Percentiles rank a stretch among this genome's conserved stretches.
Evolutionary conservation across 2,888 invertebrate genomes (phyloP).

Genomic region (Monoplex corrugatus): DNA sequence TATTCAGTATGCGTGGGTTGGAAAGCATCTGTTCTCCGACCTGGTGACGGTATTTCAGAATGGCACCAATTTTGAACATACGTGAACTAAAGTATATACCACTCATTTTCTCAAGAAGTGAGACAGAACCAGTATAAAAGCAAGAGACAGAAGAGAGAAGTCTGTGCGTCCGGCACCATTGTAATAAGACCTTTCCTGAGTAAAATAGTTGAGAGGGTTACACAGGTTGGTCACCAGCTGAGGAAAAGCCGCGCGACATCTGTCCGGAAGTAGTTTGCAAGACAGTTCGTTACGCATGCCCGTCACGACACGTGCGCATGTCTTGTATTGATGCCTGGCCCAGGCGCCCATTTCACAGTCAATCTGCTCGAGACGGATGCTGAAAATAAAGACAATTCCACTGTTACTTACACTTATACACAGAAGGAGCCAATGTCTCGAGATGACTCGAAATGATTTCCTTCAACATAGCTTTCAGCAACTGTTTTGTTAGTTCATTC

Average conservation of each 20-base stretch:
- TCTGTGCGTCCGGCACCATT: constrained; percentile 33
- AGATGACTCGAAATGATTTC: too few relatives aligned
- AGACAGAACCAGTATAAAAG: neutral
- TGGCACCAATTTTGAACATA: neutral
- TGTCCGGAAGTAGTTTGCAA: constrained; percentile 60
- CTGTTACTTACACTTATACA: neutral
- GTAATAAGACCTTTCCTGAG: constrained; percentile 51
- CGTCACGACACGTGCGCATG: constrained; percentile 54
- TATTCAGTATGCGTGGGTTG: too few relatives aligned
- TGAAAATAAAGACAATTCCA: constrained; percentile 27
- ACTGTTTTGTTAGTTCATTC: too few relatives aligned
- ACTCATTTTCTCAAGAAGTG: neutral
- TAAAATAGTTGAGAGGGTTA: constrained; percentile 56
- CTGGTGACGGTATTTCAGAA: too few relatives aligned
- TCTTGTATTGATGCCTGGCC: constrained; percentile 59
- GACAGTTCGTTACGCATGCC: constrained; percentile 60
- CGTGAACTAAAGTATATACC: neutral
- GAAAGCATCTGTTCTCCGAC: too few relatives aligned
- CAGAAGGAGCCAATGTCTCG: too few relatives aligned
- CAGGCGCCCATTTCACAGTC: constrained; percentile 61
- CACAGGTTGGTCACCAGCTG: constrained; percentile 51
- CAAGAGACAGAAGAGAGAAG: neutral
- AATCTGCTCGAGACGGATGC: constrained; percentile 58
- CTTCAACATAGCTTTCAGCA: too few relatives aligned
- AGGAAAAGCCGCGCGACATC: constrained; percentile 52